Percentiles rank a stretch among this genome's conserved stretches.
Conservation (phyloP, 2,113 vertebrate species). For the Monarcha castaneiventris region DNA sequence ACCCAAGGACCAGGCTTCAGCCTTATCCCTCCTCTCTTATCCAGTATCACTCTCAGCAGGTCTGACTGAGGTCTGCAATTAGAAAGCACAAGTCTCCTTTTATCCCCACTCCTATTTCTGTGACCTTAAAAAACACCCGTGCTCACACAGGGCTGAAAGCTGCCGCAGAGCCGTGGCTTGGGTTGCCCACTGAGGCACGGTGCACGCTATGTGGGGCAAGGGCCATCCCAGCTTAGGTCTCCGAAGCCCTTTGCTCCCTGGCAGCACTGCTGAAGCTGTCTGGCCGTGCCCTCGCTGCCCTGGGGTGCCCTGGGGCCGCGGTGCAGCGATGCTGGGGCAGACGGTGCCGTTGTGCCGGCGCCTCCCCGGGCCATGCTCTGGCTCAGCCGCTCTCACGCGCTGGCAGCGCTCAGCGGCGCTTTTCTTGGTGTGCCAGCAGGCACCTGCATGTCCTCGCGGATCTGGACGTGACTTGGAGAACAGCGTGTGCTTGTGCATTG, state of each 20-base stretch:
- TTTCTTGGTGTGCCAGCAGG: slow-evolving; percentile 43
- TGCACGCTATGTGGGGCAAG: rapidly evolving
- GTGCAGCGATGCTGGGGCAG: not conserved
- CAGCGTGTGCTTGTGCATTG: slow-evolving; percentile 59
- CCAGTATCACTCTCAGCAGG: not conserved
- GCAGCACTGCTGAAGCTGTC: not conserved
- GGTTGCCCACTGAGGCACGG: not conserved
- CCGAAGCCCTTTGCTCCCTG: not conserved
- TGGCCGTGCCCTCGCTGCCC: not conserved
- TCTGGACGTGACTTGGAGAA: slow-evolving; percentile 58
- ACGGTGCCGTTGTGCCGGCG: not conserved
- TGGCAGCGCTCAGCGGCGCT: not conserved
- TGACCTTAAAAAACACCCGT: not conserved
- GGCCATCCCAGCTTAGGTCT: not conserved
- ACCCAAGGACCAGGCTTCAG: not conserved
- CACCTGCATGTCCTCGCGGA: slow-evolving; percentile 38
- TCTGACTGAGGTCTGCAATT: not conserved
- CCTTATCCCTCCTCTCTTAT: not conserved
- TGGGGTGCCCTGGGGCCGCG: rapidly evolving
- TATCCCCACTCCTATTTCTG: not conserved
- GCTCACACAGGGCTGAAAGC: not conserved
- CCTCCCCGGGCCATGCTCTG: not conserved
- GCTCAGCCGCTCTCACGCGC: not conserved
- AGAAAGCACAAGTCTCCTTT: not conserved
- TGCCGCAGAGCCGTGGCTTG: not conserved